Base-by-base conservation (phyloP, 2,797 vertebrate species). In the Leuciscus waleckii region DNA sequence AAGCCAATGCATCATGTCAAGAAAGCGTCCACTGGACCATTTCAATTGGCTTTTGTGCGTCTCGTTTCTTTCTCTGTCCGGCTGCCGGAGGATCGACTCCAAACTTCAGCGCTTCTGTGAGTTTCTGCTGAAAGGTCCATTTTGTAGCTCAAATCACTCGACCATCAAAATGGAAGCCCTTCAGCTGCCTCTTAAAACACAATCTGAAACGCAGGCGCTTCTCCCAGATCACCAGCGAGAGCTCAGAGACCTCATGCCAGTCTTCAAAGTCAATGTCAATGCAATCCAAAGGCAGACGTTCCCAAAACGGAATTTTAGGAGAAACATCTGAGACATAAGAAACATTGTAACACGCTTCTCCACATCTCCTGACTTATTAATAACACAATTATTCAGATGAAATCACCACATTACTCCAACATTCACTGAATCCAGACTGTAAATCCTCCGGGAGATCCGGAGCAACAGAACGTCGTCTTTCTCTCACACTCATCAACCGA, bases 11-110 rank as follows among this genome's bases (percentile, higher is more conserved):
- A 93, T 93, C 93, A 94, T 88, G 91, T 93, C 91, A 91, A 93
- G 93, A 95, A 95, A 95, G 93, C 91, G 92, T 90, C 94, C 92
- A 94, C 90, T 95, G 94, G 90, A 94, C 92, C 93, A 94, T 95
- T 95, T 94, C 94, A 95, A 94, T 92, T 92, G 93, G 93, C 94
- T 94, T 95, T 94, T 95, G 93, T 95, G 92, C 65, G 87, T 83
- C 51, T 26, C 35, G 70, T 46, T 35, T 74, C 58, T 81, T 26
- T 71, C 61, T 80, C 75, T 32, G 43, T 73, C 63, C 90, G 91
- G 91, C 92, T 85, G 89, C 94, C 93, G 88, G 92, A 94, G 93
- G 94, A 94, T 92, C 89, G 51, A 90, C 91, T 93, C 91, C 61
- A 73, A 80, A 79, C 69, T 82, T 68, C 83, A 83, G 41, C 41